Evolutionary conservation across 2,888 invertebrate species (phyloP).

Genomic region (Amaurobius ferox): DNA sequence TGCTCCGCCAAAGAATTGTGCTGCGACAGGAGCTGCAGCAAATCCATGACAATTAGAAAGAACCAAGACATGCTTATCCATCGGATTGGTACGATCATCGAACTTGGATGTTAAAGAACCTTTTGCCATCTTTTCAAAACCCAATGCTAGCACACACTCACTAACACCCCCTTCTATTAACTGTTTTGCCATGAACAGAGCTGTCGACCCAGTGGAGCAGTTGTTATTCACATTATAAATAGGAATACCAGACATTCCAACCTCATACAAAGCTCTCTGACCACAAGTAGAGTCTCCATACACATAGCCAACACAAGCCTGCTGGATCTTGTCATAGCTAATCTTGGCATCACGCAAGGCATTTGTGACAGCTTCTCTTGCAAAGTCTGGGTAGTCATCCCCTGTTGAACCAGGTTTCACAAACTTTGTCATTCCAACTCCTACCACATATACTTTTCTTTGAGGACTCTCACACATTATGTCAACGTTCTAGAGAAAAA

Average conservation of each 20-base stretch:
- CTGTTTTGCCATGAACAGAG: conserved; percentile 92
- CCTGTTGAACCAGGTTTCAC: conserved; percentile 91
- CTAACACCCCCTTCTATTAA: conserved; percentile 86
- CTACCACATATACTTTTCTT: conserved; percentile 89
- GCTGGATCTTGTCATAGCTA: conserved; percentile 86
- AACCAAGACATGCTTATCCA: conserved; percentile 90
- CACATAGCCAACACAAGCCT: conserved; percentile 94
- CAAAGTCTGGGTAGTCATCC: conserved; percentile 96
- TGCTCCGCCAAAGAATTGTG: conserved; percentile 98
- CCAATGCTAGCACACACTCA: conserved; percentile 84
- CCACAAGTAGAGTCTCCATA: conserved; percentile 97
- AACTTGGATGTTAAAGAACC: conserved; percentile 89
- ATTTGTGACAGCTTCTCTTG: conserved; percentile 92
- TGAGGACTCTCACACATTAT: too few species aligned
- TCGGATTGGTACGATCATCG: conserved; percentile 89
- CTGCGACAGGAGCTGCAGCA: conserved; percentile 89
- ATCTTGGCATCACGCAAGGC: conserved; percentile 91
- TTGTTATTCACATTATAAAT: conserved; percentile 99
- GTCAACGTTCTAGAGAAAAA: too few species aligned
- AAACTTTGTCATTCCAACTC: conserved; percentile 99
- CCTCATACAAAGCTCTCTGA: conserved; percentile 94
- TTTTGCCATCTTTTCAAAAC: conserved; percentile 98
- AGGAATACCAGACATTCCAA: conserved; percentile 97
- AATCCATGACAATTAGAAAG: conserved; percentile 91
- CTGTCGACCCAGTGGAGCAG: conserved; percentile 97